Percentiles rank a stretch among this genome's conserved stretches.
Conservation (phyloP, 2,888 invertebrate species). For the Lottia scabra region DNA sequence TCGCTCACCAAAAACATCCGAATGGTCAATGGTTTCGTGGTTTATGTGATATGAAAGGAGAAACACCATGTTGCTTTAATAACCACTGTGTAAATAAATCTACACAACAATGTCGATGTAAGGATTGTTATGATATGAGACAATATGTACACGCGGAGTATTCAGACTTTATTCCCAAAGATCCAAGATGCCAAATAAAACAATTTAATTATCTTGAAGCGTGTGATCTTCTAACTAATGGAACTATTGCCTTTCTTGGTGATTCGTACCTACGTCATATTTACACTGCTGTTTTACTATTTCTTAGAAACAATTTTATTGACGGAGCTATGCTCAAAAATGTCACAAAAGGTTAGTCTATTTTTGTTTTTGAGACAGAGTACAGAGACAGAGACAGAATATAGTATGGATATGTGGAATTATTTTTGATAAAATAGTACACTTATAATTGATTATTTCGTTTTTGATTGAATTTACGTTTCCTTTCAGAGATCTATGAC, state of each 20-base stretch:
- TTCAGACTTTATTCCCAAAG: background rate
- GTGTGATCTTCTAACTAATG: background rate
- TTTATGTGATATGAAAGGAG: background rate
- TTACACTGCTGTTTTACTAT: background rate
- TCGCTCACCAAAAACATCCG: background rate
- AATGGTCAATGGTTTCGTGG: background rate
- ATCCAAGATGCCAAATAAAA: background rate
- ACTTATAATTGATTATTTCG: too few relatives aligned
- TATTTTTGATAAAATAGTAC: too few relatives aligned
- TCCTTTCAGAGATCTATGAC: conserved; percentile 7
- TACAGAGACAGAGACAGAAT: too few relatives aligned
- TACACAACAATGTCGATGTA: background rate
- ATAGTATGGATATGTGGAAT: too few relatives aligned
- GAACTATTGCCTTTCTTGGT: background rate
- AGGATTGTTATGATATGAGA: background rate
- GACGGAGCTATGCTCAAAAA: background rate
- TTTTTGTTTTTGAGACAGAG: too few relatives aligned
- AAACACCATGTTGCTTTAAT: background rate
- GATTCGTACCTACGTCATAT: background rate
- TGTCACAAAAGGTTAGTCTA: background rate
- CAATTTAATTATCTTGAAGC: background rate
- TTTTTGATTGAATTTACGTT: too few relatives aligned
- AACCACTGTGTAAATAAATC: background rate
- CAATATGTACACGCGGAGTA: background rate
- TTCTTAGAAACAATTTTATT: background rate